Evolutionary conservation across 2,113 vertebrate species (phyloP).

Genomic region (Carettochelys insculpta): DNA sequence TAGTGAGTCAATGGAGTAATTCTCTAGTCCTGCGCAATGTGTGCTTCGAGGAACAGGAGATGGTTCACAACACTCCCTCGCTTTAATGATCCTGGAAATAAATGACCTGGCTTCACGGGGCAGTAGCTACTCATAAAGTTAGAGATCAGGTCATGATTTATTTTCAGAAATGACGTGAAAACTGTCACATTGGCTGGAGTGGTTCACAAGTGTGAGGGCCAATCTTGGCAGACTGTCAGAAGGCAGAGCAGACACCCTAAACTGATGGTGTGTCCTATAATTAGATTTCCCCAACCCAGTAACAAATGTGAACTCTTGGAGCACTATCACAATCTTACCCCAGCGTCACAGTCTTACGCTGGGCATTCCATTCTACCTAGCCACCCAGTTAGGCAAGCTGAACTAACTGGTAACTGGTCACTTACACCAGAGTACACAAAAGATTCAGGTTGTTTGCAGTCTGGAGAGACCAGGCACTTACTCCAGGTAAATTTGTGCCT

Average conservation of each 20-base stretch:
- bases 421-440: neutral
- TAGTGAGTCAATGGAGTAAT: neutral
- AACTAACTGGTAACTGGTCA: neutral
- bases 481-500: neutral
- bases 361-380: neutral
- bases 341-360: neutral
- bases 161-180: conserved; percentile 55
- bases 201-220: neutral
- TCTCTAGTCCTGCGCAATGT: neutral
- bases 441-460: neutral
- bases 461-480: neutral
- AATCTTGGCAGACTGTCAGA: neutral
- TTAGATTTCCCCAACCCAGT: neutral
- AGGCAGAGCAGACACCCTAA: neutral
- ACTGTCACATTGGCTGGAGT: neutral
- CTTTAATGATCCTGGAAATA: neutral
- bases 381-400: neutral
- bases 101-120: neutral
- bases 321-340: neutral
- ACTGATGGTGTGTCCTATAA: neutral
- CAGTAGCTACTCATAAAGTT: neutral
- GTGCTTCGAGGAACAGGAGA: neutral
- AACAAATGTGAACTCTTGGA: neutral
- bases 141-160: conserved; percentile 44
- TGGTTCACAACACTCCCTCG: neutral